Evolutionary conservation across 2,888 invertebrate genomes (phyloP).

Genomic region (Ectemnius cavifrons): DNA sequence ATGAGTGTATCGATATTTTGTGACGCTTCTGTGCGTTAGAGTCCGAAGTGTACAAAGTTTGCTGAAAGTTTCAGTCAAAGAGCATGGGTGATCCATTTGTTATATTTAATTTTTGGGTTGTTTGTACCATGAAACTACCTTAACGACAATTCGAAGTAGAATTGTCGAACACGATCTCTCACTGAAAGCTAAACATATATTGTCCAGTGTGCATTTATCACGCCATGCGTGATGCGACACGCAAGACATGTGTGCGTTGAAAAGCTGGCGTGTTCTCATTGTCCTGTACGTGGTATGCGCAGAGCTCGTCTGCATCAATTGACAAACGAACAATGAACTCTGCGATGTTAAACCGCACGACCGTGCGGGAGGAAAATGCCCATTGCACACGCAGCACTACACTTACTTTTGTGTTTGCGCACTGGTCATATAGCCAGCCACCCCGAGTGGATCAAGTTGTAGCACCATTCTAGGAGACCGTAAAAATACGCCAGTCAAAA

Average conservation of each 20-base stretch:
- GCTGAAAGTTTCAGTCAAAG: no score
- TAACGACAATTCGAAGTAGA: not conserved
- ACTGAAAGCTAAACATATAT: not conserved
- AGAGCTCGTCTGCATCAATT: constrained; percentile 44
- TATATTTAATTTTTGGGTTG: no score
- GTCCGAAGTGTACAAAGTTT: no score
- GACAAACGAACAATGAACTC: constrained; percentile 68
- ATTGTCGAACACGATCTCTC: not conserved
- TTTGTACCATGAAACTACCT: not conserved
- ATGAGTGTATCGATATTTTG: no score
- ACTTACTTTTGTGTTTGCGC: not conserved
- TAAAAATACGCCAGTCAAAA: no score
- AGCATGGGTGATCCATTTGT: no score
- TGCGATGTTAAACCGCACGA: constrained; percentile 32
- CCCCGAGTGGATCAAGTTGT: no score
- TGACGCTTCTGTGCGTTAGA: no score
- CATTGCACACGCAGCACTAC: constrained; percentile 11
- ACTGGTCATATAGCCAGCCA: no score
- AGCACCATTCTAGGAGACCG: no score
- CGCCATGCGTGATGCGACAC: not conserved
- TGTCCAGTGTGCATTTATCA: not conserved
- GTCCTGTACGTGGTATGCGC: constrained; percentile 41
- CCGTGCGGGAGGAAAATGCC: constrained; percentile 45
- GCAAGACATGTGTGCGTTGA: constrained; percentile 11
- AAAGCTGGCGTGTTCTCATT: constrained; percentile 42